phyloP scores from a whole-genome alignment of 2,113 vertebrate species.

The Saguinus imperator region DNA sequence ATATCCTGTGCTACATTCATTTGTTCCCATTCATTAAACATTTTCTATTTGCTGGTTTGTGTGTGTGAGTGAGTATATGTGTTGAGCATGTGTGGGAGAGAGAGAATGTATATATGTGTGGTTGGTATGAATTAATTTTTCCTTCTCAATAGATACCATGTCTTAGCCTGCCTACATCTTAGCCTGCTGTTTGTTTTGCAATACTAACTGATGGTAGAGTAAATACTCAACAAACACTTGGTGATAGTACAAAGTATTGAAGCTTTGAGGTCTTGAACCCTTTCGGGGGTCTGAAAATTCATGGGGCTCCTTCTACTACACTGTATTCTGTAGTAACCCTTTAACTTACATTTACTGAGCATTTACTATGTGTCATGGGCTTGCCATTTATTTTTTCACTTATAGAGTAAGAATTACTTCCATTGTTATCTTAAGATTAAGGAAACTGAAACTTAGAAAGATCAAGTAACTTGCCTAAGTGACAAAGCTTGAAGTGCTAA shows the following conservation, averaged over 20 bases:
- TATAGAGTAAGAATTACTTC: not conserved
- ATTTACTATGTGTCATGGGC: not conserved
- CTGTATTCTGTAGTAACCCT: fast-evolving
- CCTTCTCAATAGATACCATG: not conserved
- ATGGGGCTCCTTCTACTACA: not conserved
- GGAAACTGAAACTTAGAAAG: not conserved
- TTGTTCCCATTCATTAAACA: not conserved
- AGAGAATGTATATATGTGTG: not conserved
- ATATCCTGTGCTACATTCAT: not conserved
- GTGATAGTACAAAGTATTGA: not conserved
- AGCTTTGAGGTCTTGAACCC: not conserved
- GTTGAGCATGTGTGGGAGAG: not conserved
- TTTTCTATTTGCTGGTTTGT: not conserved
- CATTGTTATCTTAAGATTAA: not conserved
- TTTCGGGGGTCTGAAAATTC: not conserved
- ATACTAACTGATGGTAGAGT: not conserved
- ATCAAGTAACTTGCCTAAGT: not conserved
- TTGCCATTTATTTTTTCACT: not conserved
- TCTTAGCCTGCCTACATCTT: not conserved
- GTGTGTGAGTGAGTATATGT: not conserved
- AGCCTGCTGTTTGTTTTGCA: not conserved
- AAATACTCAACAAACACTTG: not conserved
- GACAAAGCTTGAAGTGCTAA: not conserved
- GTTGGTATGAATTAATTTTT: not conserved
- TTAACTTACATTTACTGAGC: not conserved